Base-by-base conservation (phyloP, 2,797 vertebrate genomes). In the Malurus splendens region DNA sequence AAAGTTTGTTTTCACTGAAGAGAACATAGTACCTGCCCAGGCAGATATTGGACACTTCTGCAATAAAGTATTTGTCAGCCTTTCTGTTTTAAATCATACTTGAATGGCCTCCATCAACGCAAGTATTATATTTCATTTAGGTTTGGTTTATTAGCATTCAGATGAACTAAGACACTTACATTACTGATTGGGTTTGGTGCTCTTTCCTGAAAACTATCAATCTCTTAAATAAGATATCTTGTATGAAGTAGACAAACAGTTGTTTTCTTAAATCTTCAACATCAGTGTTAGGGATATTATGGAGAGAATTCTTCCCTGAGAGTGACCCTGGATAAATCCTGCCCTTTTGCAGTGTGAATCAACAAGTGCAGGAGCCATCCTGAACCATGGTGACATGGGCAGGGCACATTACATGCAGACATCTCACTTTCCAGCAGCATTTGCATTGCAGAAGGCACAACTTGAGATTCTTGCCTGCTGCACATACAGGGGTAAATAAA, bases 71-170 rank as follows among this genome's bases (percentile, higher is more conserved):
- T 80, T 75, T 73, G 60, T 61, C 62, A 94, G 48, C 30, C 50
- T 92, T 96, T 93, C 73, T 86, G 76, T 57, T 93, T 93, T 74
- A 94, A 88, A 68, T 45, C 38, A 61, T 32, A 72, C n/a, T 73
- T 80, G 65, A 93, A 82, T 67, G 57, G 74, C 52, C 87, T 93
- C 85, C 79, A 94, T 86, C 75, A 83, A 42, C 14, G 14, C 42
- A 59, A 73, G 23, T 18, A 28, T 82, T 77, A 18, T 38, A 71
- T 86, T 82, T 89, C 13, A 39, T 82, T 84, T 77, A 54, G 19
- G 24, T 87, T 94, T 90, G 52, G 44, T 90, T 90, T 66, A 51
- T 90, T 84, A 82, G 52, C 22, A 38, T 90, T 86, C 67, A 72
- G 28, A 61, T 82, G 79, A 89, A 84, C 74, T 86, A 86, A 90